Conservation (phyloP, 2,113 vertebrate species). For the Gnathonemus longibarbis region DNA sequence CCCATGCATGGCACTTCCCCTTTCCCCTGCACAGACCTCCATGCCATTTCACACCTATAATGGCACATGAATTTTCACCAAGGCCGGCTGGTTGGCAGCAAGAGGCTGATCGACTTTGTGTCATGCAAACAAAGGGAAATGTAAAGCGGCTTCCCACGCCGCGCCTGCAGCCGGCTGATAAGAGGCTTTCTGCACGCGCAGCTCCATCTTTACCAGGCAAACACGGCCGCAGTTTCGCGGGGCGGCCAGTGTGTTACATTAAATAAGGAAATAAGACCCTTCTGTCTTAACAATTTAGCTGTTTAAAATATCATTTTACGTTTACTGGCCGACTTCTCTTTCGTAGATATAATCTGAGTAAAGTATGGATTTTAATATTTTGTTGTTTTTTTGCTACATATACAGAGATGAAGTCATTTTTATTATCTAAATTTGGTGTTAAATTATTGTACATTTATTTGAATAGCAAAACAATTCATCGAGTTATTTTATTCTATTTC, state of each 20-base stretch:
- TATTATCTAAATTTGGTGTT: neutral
- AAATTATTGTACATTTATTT: neutral
- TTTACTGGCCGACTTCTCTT: neutral
- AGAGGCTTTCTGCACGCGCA: conserved; percentile 41
- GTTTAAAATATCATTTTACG: neutral
- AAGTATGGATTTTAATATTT: neutral
- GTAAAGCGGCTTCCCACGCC: conserved; percentile 29
- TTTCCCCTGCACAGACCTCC: conserved; percentile 17
- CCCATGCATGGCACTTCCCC: conserved; percentile 52
- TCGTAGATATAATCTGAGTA: neutral
- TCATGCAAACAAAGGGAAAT: conserved; percentile 21
- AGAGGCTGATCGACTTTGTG: conserved; percentile 33
- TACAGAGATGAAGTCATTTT: neutral
- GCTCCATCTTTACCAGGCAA: conserved; percentile 41
- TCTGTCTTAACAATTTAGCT: neutral
- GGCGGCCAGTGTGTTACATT: conserved; percentile 16
- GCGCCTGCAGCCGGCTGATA: conserved; percentile 43
- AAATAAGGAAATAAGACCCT: neutral
- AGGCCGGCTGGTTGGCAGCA: conserved; percentile 24
- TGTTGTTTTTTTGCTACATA: neutral
- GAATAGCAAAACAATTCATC: conserved; percentile 42
- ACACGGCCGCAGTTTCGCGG: conserved; percentile 38
- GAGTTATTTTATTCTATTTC: conserved; percentile 22
- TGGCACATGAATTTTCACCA: conserved; percentile 28
- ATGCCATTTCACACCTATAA: conserved; percentile 34